These are phyloP conservation scores for Lutraria rhynchaena DNA, from an alignment of 1,140 invertebrate genomes.

Conservation along the genomic window DNA sequence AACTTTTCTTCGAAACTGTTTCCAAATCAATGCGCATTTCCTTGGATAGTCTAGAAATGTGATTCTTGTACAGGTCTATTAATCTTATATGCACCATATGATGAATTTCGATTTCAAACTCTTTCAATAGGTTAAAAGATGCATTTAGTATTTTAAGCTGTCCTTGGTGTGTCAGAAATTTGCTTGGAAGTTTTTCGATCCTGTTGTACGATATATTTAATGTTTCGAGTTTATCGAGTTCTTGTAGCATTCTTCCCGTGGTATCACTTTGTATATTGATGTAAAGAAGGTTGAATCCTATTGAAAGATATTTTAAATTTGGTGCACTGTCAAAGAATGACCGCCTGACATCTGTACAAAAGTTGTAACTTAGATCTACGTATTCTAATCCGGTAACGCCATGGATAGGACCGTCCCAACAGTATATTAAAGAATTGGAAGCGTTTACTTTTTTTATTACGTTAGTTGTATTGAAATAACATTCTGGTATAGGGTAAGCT, in stretches of 20 bases:
- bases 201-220: conserved; percentile 33
- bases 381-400: conserved; percentile 5
- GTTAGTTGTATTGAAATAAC: conserved; percentile 22
- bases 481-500: conserved; percentile 3
- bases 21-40: conserved; percentile 9
- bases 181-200: not conserved
- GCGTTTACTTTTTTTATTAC: conserved; percentile 12
- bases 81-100: conserved; percentile 12
- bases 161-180: conserved; percentile 14
- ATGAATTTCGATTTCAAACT: conserved; percentile 18
- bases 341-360: not conserved
- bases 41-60: conserved; percentile 1
- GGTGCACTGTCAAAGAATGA: conserved; percentile 37
- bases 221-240: not conserved
- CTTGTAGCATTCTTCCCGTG: not conserved
- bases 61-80: conserved; percentile 23
- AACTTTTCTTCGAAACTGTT: conserved; percentile 6
- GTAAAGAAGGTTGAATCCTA: not conserved
- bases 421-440: conserved; percentile 37
- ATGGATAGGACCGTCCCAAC: conserved; percentile 40
- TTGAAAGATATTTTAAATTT: conserved; percentile 3
- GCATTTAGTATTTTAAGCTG: conserved; percentile 24
- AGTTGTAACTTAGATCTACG: conserved; percentile 22
- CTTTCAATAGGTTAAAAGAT: not conserved
- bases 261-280: not conserved